Evolutionary conservation across 2,113 vertebrate species (phyloP).

Genomic region (Lepus europaeus): DNA sequence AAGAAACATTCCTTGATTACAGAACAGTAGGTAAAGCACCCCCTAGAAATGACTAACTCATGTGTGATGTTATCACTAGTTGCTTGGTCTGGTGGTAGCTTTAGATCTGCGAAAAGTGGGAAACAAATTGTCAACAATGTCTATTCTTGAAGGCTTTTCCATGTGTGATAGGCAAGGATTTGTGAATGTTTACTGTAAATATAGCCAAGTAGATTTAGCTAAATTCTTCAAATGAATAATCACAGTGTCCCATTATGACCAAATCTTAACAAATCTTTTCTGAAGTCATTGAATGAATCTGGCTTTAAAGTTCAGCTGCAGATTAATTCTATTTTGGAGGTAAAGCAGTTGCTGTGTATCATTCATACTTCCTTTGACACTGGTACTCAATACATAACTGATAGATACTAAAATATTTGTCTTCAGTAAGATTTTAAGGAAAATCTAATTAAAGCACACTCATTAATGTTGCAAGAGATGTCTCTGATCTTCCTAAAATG

Average conservation of each 20-base stretch:
- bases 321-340: not conserved
- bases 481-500: not conserved
- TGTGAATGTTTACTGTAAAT: slow-evolving; percentile 27
- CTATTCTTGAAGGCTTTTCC: slow-evolving; percentile 3
- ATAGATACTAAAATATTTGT: not conserved
- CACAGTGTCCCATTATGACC: not conserved
- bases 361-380: not conserved
- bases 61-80: not conserved
- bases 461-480: not conserved
- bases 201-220: slow-evolving; percentile 14
- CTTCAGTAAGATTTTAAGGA: not conserved
- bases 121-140: not conserved
- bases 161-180: not conserved
- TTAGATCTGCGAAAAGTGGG: not conserved
- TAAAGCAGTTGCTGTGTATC: not conserved
- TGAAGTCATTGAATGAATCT: not conserved
- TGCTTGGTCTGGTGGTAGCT: not conserved
- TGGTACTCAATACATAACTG: not conserved
- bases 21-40: slow-evolving; percentile 29
- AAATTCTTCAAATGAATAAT: slow-evolving; percentile 33
- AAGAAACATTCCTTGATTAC: slow-evolving; percentile 46
- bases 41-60: not conserved
- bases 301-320: slow-evolving; percentile 32
- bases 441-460: not conserved
- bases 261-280: not conserved